phyloP scores from a whole-genome alignment of 2,113 vertebrate genomes.

The Anseranas semipalmata region DNA sequence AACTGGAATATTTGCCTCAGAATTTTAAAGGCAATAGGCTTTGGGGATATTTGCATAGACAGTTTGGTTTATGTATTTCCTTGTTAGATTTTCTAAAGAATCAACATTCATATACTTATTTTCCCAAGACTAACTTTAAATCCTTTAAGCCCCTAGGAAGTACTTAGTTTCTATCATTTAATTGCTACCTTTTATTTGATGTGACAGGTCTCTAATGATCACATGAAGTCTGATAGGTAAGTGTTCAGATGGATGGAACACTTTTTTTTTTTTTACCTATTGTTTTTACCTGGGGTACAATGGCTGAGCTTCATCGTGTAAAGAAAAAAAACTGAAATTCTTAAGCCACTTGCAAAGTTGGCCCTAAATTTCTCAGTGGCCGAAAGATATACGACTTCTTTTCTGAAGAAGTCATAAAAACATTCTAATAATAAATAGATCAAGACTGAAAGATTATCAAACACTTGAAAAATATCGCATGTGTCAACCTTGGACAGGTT shows the following conservation, averaged over 20 bases:
- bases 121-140: not conserved
- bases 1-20: not conserved
- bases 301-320: not conserved
- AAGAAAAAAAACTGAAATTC: not conserved
- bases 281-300: not conserved
- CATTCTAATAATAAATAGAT: constrained; percentile 8
- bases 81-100: not conserved
- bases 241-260: not conserved
- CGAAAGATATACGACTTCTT: not conserved
- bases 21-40: not conserved
- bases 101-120: not conserved
- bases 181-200: not conserved
- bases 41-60: not conserved
- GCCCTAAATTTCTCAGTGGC: constrained; percentile 16
- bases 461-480: constrained; percentile 14
- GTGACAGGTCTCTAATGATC: not conserved
- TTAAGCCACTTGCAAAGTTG: not conserved
- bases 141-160: not conserved
- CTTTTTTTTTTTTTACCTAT: not conserved
- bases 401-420: constrained; percentile 24
- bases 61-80: not conserved
- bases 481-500: constrained; percentile 17
- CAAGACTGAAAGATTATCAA: not conserved
- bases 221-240: not conserved
- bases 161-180: not conserved